Conservation (phyloP, 2,797 vertebrate species). For the Morus bassanus region DNA sequence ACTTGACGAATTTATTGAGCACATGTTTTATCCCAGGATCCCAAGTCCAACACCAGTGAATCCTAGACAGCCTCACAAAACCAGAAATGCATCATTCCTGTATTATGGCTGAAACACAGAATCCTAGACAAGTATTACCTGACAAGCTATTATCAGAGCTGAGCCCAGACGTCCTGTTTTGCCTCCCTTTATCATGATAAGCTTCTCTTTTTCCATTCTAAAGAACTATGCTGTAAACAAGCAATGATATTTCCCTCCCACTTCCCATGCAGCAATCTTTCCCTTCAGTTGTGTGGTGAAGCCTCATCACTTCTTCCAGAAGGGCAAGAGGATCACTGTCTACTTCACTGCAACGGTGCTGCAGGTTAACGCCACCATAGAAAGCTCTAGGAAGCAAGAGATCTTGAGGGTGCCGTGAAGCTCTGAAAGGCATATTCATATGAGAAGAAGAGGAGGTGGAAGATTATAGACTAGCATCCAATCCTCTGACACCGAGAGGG, state of each 20-base stretch:
- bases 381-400: background rate
- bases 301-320: background rate
- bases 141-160: background rate
- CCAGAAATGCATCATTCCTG: background rate
- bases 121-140: background rate
- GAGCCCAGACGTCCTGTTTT: background rate
- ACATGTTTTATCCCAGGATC: background rate
- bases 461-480: background rate
- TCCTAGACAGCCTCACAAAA: background rate
- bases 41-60: rapidly evolving
- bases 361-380: background rate
- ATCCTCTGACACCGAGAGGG: background rate
- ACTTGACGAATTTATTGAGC: background rate
- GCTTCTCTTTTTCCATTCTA: background rate
- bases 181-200: background rate
- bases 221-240: background rate
- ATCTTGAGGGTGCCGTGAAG: background rate
- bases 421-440: background rate
- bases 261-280: background rate
- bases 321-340: background rate
- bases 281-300: background rate
- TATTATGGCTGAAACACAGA: background rate
- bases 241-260: background rate
- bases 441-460: background rate
- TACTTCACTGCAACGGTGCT: rapidly evolving